Evolutionary conservation across 2,888 invertebrate species (phyloP).

Genomic region (Hypena proboscidalis): DNA sequence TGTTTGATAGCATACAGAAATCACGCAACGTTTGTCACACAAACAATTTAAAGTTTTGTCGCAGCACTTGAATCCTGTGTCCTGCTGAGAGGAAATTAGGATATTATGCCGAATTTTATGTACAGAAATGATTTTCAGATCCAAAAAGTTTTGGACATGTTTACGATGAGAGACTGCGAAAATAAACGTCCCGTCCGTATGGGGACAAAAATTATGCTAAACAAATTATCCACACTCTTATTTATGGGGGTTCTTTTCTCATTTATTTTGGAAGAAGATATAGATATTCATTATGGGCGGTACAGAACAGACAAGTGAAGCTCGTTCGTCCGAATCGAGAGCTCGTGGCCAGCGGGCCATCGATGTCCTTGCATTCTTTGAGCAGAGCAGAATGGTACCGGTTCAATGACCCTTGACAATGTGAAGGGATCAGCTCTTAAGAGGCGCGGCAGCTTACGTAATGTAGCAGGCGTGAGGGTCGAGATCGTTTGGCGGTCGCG

Average conservation of each 20-base stretch:
- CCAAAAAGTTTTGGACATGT: no score
- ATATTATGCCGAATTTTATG: no score
- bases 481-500: constrained; percentile 61
- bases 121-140: no score
- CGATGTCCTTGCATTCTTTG: constrained; percentile 80
- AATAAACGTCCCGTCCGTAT: no score
- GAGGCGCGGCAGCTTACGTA: constrained; percentile 72
- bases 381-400: constrained; percentile 74
- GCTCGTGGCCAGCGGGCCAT: constrained; percentile 57
- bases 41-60: no score
- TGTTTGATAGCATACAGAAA: constrained; percentile 56
- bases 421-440: constrained; percentile 74
- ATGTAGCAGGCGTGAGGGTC: constrained; percentile 65
- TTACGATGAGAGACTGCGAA: no score
- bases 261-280: neutral
- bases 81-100: no score
- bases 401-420: constrained; percentile 79
- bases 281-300: neutral
- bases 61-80: no score
- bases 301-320: constrained; percentile 21
- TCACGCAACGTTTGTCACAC: constrained; percentile 41
- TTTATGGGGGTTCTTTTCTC: no score
- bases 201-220: no score
- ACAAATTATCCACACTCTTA: no score
- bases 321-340: constrained; percentile 28